A percentile compares a stretch with the other conserved stretches of the same genome.
These are phyloP conservation scores for Isichthys henryi DNA, from an alignment of 2,113 vertebrate species.

Conservation along the genomic window DNA sequence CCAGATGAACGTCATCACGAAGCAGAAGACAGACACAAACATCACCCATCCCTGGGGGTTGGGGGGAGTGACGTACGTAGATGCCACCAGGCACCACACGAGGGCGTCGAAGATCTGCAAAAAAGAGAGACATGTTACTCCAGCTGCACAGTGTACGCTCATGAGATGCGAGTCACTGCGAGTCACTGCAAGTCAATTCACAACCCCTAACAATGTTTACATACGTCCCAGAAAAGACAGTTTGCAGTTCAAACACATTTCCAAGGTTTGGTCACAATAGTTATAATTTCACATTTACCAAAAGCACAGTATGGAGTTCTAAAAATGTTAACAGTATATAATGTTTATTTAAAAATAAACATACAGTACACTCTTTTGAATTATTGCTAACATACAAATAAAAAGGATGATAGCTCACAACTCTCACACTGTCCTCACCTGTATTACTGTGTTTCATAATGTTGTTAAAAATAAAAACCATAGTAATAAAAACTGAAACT, in stretches of 20 bases:
- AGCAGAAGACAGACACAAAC: constrained; percentile 73
- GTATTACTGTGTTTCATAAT: background rate
- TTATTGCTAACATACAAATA: background rate
- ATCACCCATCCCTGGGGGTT: constrained; percentile 73
- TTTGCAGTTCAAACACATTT: background rate
- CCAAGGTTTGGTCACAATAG: background rate
- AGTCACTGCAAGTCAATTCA: background rate
- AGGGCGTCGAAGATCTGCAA: constrained; percentile 65
- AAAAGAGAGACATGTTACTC: background rate
- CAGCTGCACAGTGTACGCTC: background rate
- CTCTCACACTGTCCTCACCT: background rate
- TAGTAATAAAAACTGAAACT: background rate
- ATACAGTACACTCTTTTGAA: background rate
- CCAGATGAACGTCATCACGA: constrained; percentile 60
- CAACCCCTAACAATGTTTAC: background rate
- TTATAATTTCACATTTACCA: background rate
- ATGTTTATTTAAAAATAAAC: background rate
- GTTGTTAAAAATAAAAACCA: background rate
- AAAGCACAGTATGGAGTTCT: background rate
- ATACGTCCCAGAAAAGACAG: no score
- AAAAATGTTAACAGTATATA: background rate
- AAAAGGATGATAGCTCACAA: background rate
- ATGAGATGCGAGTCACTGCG: background rate
- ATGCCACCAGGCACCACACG: constrained; percentile 72
- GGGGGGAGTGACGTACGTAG: constrained; percentile 42